Conservation (phyloP, 2,113 vertebrate genomes). For the Rynchops niger region DNA sequence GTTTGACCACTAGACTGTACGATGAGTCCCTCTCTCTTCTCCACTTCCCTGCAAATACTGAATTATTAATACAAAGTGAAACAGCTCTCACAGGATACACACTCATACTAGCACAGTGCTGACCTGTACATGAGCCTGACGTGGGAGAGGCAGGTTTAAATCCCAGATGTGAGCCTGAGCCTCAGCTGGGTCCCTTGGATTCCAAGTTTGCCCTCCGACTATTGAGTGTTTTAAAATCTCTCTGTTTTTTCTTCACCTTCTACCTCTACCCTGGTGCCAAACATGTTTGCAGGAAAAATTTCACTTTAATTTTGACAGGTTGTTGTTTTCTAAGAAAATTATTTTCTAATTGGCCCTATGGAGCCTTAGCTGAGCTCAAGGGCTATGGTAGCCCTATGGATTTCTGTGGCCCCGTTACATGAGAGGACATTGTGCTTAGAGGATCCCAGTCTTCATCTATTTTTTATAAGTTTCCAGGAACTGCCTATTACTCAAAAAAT, state of each 20-base stretch:
- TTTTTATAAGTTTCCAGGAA: not conserved
- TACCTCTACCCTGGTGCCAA: not conserved
- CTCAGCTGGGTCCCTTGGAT: not conserved
- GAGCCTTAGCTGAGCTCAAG: not conserved
- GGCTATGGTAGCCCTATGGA: fast-evolving
- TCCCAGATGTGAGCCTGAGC: not conserved
- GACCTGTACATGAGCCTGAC: not conserved
- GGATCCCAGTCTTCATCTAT: not conserved
- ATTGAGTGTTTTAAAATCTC: not conserved
- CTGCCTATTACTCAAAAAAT: not conserved
- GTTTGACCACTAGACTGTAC: constrained; percentile 25
- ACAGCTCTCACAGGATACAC: not conserved
- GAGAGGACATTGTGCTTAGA: not conserved
- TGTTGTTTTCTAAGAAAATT: not conserved
- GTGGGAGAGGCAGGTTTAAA: not conserved
- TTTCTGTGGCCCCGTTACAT: not conserved
- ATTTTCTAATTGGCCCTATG: not conserved
- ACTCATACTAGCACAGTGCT: not conserved
- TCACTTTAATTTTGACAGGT: not conserved
- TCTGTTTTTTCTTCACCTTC: not conserved
- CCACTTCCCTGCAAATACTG: not conserved
- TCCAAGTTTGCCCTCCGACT: not conserved
- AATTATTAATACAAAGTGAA: constrained; percentile 45
- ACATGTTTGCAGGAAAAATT: not conserved
- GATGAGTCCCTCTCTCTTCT: constrained; percentile 6